Conservation (phyloP, 2,797 vertebrate species). For the Mallotus villosus region DNA sequence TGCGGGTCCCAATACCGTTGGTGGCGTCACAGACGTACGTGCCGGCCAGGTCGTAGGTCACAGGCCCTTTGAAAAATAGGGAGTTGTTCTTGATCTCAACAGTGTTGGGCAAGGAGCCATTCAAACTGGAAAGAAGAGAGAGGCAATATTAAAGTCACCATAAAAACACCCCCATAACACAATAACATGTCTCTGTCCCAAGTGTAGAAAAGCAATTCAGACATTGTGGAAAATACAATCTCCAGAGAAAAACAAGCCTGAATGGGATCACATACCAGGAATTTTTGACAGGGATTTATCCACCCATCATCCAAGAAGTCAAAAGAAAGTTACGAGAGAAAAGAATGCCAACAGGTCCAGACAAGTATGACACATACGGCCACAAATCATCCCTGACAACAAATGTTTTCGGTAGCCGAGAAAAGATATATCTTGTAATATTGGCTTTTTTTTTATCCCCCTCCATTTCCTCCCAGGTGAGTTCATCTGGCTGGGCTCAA, state of each 20-base stretch:
- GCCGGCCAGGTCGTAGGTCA: conserved; percentile 87
- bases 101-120: conserved; percentile 88
- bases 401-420: conserved; percentile 28
- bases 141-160: conserved; percentile 5
- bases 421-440: conserved; percentile 33
- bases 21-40: conserved; percentile 93
- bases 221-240: conserved; percentile 45
- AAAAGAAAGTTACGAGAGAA: conserved; percentile 58
- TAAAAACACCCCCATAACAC: conserved; percentile 30
- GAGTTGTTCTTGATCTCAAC: conserved; percentile 96
- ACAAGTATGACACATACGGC: conserved; percentile 49
- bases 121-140: conserved; percentile 73
- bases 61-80: conserved; percentile 89
- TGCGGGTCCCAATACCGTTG: conserved; percentile 91
- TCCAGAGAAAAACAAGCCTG: conserved; percentile 48
- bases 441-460: not conserved
- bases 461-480: conserved; percentile 7
- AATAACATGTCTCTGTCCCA: conserved; percentile 12
- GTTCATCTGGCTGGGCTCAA: conserved; percentile 55
- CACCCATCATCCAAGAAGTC: conserved; percentile 62
- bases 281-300: conserved; percentile 61
- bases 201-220: conserved; percentile 48
- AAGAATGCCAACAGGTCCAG: conserved; percentile 49
- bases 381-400: conserved; percentile 46
- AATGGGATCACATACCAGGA: conserved; percentile 55